Evolutionary conservation across 1,140 invertebrate species (phyloP).

Genomic region (Zaprionus inermis): DNA sequence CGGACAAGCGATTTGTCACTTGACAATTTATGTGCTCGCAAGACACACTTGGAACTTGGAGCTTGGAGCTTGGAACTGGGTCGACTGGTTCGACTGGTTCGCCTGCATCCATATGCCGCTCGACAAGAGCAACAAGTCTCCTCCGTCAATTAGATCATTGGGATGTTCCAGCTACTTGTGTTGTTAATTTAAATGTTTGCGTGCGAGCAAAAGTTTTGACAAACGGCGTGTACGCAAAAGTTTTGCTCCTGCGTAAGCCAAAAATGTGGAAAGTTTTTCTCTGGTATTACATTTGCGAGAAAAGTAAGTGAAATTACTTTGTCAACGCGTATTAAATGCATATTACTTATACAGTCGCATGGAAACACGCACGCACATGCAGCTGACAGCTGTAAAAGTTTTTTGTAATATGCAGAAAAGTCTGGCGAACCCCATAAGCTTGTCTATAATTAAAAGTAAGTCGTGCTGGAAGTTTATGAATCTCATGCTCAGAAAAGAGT

Average conservation of each 20-base stretch:
- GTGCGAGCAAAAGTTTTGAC: constrained; percentile 54
- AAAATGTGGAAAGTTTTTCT: constrained; percentile 30
- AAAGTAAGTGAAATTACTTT: constrained; percentile 46
- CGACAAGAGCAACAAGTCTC: constrained; percentile 18
- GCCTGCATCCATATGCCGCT: neutral
- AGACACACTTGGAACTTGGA: constrained; percentile 30
- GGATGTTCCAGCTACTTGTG: constrained; percentile 48
- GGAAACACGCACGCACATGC: neutral
- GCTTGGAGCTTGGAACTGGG: no score
- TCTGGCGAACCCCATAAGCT: constrained; percentile 5
- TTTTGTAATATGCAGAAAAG: constrained; percentile 7
- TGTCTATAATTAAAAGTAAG: constrained; percentile 7
- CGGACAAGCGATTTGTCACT: constrained; percentile 74
- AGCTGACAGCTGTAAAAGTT: constrained; percentile 18
- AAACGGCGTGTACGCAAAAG: constrained; percentile 45
- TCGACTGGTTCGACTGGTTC: constrained; percentile 43
- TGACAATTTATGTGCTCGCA: constrained; percentile 55
- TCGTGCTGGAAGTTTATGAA: neutral
- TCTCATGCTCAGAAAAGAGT: neutral
- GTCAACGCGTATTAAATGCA: constrained; percentile 46
- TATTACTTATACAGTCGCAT: constrained; percentile 18
- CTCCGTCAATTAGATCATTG: neutral
- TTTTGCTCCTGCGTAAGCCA: constrained; percentile 19
- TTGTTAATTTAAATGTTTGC: constrained; percentile 68
- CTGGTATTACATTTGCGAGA: constrained; percentile 30